Evolutionary conservation across 2,797 vertebrate species (phyloP).

Genomic region (Lepus oiostolus): DNA sequence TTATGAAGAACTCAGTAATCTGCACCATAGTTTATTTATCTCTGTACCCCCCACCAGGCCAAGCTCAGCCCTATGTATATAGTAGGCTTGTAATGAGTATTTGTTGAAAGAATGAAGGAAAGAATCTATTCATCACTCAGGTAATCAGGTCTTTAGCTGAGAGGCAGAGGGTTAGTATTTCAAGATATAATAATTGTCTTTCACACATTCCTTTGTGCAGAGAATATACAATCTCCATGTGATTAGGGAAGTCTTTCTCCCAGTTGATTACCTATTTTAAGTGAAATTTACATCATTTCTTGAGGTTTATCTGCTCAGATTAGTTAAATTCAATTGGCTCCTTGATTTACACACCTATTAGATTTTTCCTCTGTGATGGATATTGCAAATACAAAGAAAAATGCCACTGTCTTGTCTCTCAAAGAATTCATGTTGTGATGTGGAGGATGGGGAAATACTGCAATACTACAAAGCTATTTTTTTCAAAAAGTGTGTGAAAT

Average conservation of each 20-base stretch:
- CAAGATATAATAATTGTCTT: conserved; percentile 70
- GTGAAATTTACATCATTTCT: conserved; percentile 70
- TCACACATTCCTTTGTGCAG: conserved; percentile 41
- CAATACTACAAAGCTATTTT: neutral
- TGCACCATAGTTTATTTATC: neutral
- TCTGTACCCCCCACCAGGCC: neutral
- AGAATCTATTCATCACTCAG: conserved; percentile 65
- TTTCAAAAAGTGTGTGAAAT: neutral
- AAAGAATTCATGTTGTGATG: neutral
- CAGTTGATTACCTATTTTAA: conserved; percentile 73
- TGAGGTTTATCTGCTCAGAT: conserved; percentile 63
- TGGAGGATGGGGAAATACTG: neutral
- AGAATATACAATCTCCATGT: conserved; percentile 65
- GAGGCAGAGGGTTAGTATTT: conserved; percentile 42
- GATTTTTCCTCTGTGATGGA: neutral
- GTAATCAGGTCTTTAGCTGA: conserved; percentile 45
- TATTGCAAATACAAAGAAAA: conserved; percentile 62
- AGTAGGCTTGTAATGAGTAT: conserved; percentile 18
- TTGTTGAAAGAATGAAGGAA: conserved; percentile 72
- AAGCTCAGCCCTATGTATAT: neutral
- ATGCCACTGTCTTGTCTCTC: neutral
- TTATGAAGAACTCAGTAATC: neutral
- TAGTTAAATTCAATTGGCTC: conserved; percentile 60
- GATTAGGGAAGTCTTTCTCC: conserved; percentile 65
- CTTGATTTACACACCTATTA: conserved; percentile 66